Conservation (phyloP, 2,888 invertebrate species). For the Spodoptera littoralis region DNA sequence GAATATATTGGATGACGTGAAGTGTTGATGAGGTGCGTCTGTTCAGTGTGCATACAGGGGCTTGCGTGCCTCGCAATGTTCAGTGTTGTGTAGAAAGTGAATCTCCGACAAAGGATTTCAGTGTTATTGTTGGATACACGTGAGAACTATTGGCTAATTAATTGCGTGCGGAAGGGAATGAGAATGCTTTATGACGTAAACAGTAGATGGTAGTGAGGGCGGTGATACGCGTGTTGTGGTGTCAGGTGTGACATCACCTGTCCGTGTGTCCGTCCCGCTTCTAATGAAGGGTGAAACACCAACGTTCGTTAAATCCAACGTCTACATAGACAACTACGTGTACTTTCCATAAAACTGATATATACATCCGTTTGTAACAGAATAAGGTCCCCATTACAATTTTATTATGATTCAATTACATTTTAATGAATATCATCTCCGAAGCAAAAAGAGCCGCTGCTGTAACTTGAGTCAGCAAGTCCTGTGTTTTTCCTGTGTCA, state of each 20-base stretch:
- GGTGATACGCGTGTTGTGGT: conserved; percentile 29
- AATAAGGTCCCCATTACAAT: neutral
- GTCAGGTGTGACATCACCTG: conserved; percentile 57
- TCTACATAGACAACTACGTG: neutral
- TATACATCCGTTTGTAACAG: neutral
- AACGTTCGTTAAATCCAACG: conserved; percentile 26
- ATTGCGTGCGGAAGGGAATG: conserved; percentile 57
- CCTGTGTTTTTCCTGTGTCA: too few species aligned
- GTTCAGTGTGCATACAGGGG: conserved; percentile 35
- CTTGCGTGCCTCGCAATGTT: conserved; percentile 39
- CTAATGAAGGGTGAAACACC: conserved; percentile 43
- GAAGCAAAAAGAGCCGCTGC: too few species aligned
- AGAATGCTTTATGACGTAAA: conserved; percentile 54
- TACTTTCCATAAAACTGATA: neutral
- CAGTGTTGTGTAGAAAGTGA: conserved; percentile 71
- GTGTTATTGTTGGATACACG: conserved; percentile 69
- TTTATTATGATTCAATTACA: too few species aligned
- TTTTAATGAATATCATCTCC: too few species aligned
- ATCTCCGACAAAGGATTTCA: conserved; percentile 74
- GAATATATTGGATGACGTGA: conserved; percentile 59
- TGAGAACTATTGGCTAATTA: conserved; percentile 65
- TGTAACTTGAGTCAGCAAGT: too few species aligned
- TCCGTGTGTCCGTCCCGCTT: conserved; percentile 21
- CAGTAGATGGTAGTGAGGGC: conserved; percentile 3
- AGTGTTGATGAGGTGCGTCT: conserved; percentile 52